phyloP scores from a whole-genome alignment of 2,888 invertebrate species.

The Graphium colonna region DNA sequence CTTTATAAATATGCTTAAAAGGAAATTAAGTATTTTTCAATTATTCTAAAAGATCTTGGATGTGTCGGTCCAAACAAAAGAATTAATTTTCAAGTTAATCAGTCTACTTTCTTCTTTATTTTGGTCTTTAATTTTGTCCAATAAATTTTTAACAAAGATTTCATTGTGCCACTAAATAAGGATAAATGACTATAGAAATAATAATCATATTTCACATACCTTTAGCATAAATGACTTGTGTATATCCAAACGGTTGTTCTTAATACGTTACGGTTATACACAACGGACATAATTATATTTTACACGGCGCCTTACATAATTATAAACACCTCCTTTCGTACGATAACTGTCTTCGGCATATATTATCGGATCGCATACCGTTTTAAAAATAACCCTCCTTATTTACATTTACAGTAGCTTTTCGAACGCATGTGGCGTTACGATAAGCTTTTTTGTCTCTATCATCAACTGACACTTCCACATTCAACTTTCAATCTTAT shows the following conservation, averaged over 20 bases:
- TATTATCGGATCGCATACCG: background rate
- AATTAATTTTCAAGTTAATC: no score
- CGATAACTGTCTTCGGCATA: slow-evolving; percentile 9
- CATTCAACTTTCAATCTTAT: slow-evolving; percentile 17
- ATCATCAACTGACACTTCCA: background rate
- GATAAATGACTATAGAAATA: no score
- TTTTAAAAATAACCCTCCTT: slow-evolving; percentile 6
- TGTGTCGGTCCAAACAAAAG: no score
- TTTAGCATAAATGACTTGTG: background rate
- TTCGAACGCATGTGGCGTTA: slow-evolving; percentile 11
- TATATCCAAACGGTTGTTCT: background rate
- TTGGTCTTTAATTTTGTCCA: no score
- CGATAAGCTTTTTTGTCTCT: slow-evolving; percentile 14
- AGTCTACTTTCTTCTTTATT: no score
- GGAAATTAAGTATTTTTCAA: no score
- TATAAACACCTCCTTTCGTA: background rate
- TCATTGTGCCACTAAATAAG: no score
- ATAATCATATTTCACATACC: no score
- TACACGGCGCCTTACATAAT: slow-evolving; percentile 14
- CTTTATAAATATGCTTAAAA: background rate
- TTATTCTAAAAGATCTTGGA: no score
- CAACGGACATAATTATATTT: background rate
- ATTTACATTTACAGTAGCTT: slow-evolving; percentile 15
- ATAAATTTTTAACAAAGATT: no score
- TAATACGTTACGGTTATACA: background rate